Base-by-base conservation (phyloP, 2,888 invertebrate species). In the Artemia sp. region DNA sequence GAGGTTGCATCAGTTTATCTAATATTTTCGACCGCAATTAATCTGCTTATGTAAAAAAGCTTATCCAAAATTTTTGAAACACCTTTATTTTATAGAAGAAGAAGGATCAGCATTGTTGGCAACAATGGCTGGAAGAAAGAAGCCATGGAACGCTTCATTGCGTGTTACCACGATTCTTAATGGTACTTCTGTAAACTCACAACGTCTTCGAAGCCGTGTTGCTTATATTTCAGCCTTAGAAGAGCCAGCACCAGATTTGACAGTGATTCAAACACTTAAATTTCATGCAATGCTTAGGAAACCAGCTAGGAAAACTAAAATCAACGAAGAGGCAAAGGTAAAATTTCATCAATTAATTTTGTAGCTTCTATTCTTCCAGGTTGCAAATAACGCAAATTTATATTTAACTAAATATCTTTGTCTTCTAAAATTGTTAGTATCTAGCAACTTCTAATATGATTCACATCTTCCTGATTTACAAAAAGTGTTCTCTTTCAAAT, bases 51-150 rank as follows among this genome's bases (percentile, higher is more conserved):
- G 38, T 38, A 38, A 38, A 38, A 38, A 38, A 38, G 2, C 38
- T 38, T 38, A 38, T 38, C 38, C 38, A 38, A 38, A 38, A 38
- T 38, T 38, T 38, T 38, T 38, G 38, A 38, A 38, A 24, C 11
- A 24, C 66, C 68, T 70, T 70, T 68, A 69, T 67, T 67, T 74
- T 74, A 51, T 74, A 72, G 91, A 90, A 74, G 83, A 84, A 64
- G 93, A 94, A 78, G 91, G 92, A 12, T 89, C 89, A 0, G 86
- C 88, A 0, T 80, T 95, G n/a, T 80, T 93, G 69, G 89, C 92
- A 75, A 86, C 90, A 0, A 79, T 94, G 70, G 86, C 91, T n/a
- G 91, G 92, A 12, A 81, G 85, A 67, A 82, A 84, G 83, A 81
- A 78, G 80, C 82, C 75, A 76, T 76, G 73, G 77, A 78, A 75